These are phyloP conservation scores for Sebastolobus altivelis DNA, from an alignment of 2,797 vertebrate species.

Conservation along the genomic window DNA sequence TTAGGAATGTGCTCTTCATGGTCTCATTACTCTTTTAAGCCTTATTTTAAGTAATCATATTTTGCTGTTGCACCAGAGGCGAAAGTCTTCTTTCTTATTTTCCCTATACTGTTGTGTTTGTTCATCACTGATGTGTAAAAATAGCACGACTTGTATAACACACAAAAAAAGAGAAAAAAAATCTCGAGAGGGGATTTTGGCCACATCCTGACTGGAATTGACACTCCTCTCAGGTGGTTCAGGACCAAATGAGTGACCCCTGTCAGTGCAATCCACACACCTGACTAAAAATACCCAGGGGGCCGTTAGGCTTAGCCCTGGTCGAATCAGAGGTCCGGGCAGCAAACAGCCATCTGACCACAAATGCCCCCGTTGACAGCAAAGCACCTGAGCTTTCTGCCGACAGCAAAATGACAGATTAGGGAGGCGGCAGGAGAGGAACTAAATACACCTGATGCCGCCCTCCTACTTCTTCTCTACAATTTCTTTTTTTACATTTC, in stretches of 20 bases:
- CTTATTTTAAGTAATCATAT: constrained; percentile 8
- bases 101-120: constrained; percentile 9
- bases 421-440: constrained; percentile 28
- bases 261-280: constrained; percentile 44
- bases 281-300: constrained; percentile 63
- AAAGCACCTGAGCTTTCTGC: constrained; percentile 64
- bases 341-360: constrained; percentile 45
- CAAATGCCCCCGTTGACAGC: constrained; percentile 40
- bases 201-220: constrained; percentile 9
- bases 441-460: constrained; percentile 52
- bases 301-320: constrained; percentile 10
- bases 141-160: constrained; percentile 2
- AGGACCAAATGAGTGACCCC: constrained; percentile 54
- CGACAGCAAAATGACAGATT: constrained; percentile 51
- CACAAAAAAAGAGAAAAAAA: not conserved
- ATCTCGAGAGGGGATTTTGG: not conserved
- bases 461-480: not conserved
- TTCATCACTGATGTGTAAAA: constrained; percentile 26
- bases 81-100: constrained; percentile 21
- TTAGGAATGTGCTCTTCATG: constrained; percentile 3
- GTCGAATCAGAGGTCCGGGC: constrained; percentile 37
- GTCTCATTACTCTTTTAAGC: not conserved
- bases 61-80: constrained; percentile 18
- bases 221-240: constrained; percentile 26
- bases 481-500: not conserved